These are phyloP conservation scores for Enteromius thamalakanensis DNA, from an alignment of 2,797 vertebrate species.

Conservation along the genomic window DNA sequence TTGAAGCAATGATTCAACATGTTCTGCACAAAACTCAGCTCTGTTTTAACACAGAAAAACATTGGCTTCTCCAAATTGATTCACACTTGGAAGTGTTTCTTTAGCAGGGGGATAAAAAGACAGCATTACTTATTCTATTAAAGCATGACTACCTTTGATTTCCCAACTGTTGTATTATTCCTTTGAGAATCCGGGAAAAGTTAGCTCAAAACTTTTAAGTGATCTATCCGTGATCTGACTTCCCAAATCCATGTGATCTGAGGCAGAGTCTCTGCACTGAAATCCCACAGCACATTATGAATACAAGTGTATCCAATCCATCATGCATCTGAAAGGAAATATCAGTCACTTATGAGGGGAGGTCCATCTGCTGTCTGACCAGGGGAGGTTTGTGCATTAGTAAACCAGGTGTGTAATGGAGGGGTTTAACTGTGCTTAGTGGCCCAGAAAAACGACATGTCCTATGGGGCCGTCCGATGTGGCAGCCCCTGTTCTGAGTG, in stretches of 20 bases:
- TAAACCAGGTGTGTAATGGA: conserved; percentile 45
- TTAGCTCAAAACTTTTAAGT: not conserved
- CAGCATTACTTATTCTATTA: not conserved
- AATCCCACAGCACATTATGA: conserved; percentile 22
- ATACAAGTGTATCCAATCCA: conserved; percentile 20
- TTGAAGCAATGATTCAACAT: not conserved
- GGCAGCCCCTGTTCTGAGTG: conserved; percentile 7
- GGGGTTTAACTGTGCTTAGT: conserved; percentile 39
- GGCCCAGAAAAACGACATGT: conserved; percentile 32
- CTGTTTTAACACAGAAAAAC: not conserved
- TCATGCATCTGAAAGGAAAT: conserved; percentile 19
- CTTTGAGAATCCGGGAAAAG: conserved; percentile 6
- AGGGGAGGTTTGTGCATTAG: not conserved
- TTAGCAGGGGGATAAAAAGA: not conserved
- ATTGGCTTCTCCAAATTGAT: not conserved
- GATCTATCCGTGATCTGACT: not conserved
- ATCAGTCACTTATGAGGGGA: conserved; percentile 19
- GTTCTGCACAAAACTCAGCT: not conserved
- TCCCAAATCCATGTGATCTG: not conserved
- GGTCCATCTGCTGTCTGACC: conserved; percentile 26
- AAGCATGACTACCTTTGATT: conserved; percentile 12
- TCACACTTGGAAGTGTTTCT: conserved; percentile 5
- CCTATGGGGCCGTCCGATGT: not conserved
- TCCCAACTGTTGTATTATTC: not conserved
- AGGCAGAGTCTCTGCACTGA: not conserved